Conservation (phyloP, 1,140 invertebrate genomes). For the Streblospio benedicti region DNA sequence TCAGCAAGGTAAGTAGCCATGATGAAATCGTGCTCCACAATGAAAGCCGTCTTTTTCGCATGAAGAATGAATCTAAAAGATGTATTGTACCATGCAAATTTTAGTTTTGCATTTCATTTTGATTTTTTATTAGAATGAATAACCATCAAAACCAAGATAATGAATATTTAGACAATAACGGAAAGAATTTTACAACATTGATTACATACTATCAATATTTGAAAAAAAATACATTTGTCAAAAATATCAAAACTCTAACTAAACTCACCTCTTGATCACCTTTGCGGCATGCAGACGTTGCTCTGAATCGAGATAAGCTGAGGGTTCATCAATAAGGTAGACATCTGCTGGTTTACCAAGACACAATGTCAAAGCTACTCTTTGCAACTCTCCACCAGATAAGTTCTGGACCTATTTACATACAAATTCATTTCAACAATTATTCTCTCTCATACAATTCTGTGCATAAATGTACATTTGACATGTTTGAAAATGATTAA, state of each 20-base stretch:
- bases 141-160: too few species aligned
- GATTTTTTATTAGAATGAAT: too few species aligned
- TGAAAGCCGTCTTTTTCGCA: constrained; percentile 97
- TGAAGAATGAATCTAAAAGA: constrained; percentile 86
- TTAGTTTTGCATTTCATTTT: too few species aligned
- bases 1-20: constrained; percentile 99
- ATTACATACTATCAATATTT: too few species aligned
- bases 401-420: constrained; percentile 74
- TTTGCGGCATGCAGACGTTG: constrained; percentile 99
- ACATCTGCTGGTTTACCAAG: constrained; percentile 98
- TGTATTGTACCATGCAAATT: too few species aligned
- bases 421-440: not conserved
- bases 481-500: not conserved
- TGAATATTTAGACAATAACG: too few species aligned
- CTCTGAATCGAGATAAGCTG: constrained; percentile 97
- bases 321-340: constrained; percentile 98
- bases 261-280: constrained; percentile 95
- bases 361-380: constrained; percentile 90
- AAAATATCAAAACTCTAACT: too few species aligned
- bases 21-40: constrained; percentile 99
- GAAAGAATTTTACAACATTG: too few species aligned
- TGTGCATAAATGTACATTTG: too few species aligned
- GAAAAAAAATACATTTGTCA: too few species aligned
- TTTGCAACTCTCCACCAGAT: constrained; percentile 97
- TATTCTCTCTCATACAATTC: not conserved